Evolutionary conservation across 35 echinoderm and acorn worm species (phyloP).

Genomic region (Eucidaris tribuloides): DNA sequence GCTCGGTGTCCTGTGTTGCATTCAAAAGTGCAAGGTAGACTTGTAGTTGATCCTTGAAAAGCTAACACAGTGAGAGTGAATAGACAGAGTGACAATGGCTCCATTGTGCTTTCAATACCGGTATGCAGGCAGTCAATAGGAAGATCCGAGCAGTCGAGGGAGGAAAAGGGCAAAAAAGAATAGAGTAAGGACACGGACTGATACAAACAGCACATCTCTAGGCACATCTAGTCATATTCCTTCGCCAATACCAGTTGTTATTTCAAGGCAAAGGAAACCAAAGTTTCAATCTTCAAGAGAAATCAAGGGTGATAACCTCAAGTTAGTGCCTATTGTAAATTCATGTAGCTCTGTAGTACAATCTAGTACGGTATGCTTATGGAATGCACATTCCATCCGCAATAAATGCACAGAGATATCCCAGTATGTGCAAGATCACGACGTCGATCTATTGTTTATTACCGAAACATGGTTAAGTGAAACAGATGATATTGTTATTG

Average conservation of each 20-base stretch:
- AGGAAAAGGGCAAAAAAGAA: neutral
- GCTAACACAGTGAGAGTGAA: neutral
- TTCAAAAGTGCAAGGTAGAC: neutral
- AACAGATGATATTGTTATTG: slow-evolving; percentile 19
- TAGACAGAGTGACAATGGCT: neutral
- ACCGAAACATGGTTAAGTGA: slow-evolving; percentile 52
- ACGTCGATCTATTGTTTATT: slow-evolving; percentile 21
- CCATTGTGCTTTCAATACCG: neutral
- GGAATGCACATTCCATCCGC: slow-evolving; percentile 34
- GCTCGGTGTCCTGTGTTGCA: neutral
- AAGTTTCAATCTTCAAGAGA: neutral
- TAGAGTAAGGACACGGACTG: neutral
- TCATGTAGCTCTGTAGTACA: neutral
- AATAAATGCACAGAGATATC: slow-evolving; percentile 12
- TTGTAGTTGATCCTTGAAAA: neutral
- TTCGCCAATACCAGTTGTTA: neutral
- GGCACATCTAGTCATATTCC: neutral
- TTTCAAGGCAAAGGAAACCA: slow-evolving; percentile 2
- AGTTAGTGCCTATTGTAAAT: neutral
- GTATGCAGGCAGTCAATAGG: too few relatives aligned
- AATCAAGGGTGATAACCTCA: neutral
- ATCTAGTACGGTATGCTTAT: slow-evolving; percentile 22
- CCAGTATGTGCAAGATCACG: slow-evolving; percentile 13
- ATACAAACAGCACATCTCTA: too few relatives aligned
- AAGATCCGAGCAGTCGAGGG: too few relatives aligned